A percentile compares a stretch with the other conserved stretches of the same genome.
Evolutionary conservation across 2,113 vertebrate genomes (phyloP).

Genomic region (Phyllostomus discolor): DNA sequence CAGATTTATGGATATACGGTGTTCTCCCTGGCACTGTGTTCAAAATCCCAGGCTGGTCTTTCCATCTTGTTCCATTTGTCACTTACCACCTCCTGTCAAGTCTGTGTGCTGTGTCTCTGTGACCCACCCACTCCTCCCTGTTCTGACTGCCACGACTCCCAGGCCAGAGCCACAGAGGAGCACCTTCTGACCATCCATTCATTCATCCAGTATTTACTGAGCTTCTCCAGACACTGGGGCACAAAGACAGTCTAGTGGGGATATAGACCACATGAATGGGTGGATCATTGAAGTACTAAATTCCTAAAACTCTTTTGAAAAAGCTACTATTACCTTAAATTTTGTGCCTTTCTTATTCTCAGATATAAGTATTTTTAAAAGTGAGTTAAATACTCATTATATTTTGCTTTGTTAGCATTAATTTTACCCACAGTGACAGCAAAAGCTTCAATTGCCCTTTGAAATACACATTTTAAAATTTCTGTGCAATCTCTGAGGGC

Average conservation of each 20-base stretch:
- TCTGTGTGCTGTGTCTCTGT: not conserved
- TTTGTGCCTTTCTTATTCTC: not conserved
- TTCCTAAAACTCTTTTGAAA: not conserved
- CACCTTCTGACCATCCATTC: not conserved
- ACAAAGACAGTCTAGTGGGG: not conserved
- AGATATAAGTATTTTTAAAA: not conserved
- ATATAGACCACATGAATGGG: not conserved
- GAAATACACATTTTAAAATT: not conserved
- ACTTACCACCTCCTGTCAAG: not conserved
- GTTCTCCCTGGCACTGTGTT: not conserved
- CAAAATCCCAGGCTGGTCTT: not conserved
- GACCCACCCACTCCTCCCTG: not conserved
- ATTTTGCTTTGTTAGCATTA: not conserved
- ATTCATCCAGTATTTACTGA: not conserved
- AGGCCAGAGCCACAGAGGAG: not conserved
- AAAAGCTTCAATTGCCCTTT: not conserved
- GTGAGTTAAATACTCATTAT: not conserved
- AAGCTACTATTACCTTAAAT: not conserved
- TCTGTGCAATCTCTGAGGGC: not conserved
- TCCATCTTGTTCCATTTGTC: not conserved
- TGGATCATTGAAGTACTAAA: not conserved
- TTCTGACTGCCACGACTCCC: not conserved
- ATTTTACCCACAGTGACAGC: not conserved
- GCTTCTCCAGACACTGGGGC: not conserved
- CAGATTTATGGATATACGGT: accelerated